These are phyloP conservation scores for Cancer borealis DNA, from an alignment of 2,888 invertebrate species.

Conservation along the genomic window DNA sequence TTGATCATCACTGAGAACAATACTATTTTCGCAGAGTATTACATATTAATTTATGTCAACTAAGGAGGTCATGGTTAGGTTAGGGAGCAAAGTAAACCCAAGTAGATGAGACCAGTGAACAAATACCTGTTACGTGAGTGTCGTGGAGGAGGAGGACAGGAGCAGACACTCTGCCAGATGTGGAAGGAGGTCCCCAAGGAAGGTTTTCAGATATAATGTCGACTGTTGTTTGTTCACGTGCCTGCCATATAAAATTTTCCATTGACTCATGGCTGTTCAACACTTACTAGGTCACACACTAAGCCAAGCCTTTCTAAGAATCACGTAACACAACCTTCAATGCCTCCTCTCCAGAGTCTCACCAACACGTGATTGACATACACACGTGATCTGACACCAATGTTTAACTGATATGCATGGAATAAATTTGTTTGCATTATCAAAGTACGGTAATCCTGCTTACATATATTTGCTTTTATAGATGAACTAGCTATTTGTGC, in stretches of 20 bases:
- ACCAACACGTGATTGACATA: not conserved
- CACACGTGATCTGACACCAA: no score
- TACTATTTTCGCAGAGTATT: no score
- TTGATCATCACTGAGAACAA: no score
- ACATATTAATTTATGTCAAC: no score
- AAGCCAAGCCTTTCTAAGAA: not conserved
- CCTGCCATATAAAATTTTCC: not conserved
- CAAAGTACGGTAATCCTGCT: no score
- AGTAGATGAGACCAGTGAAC: not conserved
- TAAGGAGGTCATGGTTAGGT: no score
- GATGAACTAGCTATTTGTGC: no score
- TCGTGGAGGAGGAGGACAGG: constrained; percentile 43
- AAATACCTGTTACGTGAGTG: constrained; percentile 51
- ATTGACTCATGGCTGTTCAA: not conserved
- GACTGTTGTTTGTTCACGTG: not conserved
- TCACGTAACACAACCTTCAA: not conserved
- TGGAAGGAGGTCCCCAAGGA: not conserved
- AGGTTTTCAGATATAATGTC: not conserved
- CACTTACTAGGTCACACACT: not conserved
- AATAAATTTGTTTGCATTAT: no score
- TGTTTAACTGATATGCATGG: no score
- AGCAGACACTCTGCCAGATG: not conserved
- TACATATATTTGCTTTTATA: no score
- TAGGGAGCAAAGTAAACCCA: no score
- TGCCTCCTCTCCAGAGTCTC: not conserved